Evolutionary conservation across 2,113 vertebrate species (phyloP), one percentile per base, ranked within the genome.

Genomic region (Podilymbus podiceps): DNA sequence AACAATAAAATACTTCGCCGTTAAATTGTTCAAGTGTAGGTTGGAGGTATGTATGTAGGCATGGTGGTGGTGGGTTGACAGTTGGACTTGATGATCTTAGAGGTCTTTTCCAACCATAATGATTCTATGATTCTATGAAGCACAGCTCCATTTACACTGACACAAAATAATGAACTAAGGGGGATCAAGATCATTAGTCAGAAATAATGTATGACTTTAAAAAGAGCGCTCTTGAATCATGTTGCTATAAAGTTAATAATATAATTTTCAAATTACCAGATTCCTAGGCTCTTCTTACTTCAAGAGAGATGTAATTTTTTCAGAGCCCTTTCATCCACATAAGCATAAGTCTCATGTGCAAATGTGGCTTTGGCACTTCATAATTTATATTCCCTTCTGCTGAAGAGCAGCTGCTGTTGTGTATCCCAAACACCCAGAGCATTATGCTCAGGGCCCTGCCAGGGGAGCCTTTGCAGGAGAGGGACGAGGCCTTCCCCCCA

Each of bases 101-200:
- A 38, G 38, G 38, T 38, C 38, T 38, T 38, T 38, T 38, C 38
- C 38, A 38, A 38, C 38, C 38, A 8, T 38, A 38, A 38, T 38
- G 38, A 9, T 38, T 38, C 38, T 38, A 38, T 38, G 38, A 9
- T 38, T 38, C 38, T 38, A 81, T 62, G 58, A 83, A 85, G 44
- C 28, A 4, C 21, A 80, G 42, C 38, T 93, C 88, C 31, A 22
- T 67, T 95, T 93, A 33, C 28, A 31, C 59, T 88, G 78, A 76
- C n/a, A 75, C 11, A 42, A 47, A 94, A 74, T 85, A 88, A 66
- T 80, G 82, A 91, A 76, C 25, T 31, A 85, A 89, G 33, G 14
- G 44, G 28, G 20, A 90, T 85, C 81, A 88, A 90, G 93, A 91
- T 27, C 71, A 40, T 89, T 94, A 94, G 55, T 89, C 88, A 95